Evolutionary conservation across 2,113 vertebrate species (phyloP).

Genomic region (Rutilus rutilus): DNA sequence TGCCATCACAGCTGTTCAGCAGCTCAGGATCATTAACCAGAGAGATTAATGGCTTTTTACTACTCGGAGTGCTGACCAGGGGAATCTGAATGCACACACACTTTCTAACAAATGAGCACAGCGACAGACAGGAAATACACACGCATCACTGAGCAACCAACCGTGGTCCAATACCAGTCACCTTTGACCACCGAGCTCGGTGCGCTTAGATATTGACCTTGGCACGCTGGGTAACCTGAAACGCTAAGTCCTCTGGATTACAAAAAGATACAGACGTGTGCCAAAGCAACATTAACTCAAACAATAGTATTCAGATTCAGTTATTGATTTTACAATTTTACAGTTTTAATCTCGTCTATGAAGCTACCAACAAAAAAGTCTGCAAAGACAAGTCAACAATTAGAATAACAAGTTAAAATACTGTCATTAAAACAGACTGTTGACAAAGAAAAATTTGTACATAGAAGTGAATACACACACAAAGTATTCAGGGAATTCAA

Average conservation of each 20-base stretch:
- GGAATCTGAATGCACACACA: slow-evolving; percentile 18
- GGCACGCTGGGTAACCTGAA: slow-evolving; percentile 1
- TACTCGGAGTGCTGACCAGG: slow-evolving; percentile 28
- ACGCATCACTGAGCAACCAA: slow-evolving; percentile 29
- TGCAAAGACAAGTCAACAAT: background rate
- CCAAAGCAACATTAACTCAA: background rate
- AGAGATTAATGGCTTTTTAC: slow-evolving; percentile 47
- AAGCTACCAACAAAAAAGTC: background rate
- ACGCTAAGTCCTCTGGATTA: slow-evolving; percentile 41
- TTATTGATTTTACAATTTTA: background rate
- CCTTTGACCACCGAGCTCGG: slow-evolving; percentile 27
- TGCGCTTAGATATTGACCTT: slow-evolving; percentile 23
- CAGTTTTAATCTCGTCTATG: background rate
- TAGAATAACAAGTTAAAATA: background rate
- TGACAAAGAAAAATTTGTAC: background rate
- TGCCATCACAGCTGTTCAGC: slow-evolving; percentile 24
- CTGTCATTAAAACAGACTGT: background rate
- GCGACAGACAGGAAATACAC: slow-evolving; percentile 18
- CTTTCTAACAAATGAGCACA: slow-evolving; percentile 16
- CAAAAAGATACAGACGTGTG: background rate
- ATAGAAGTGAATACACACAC: background rate
- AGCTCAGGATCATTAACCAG: slow-evolving; percentile 30
- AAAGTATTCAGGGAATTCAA: background rate
- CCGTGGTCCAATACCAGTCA: background rate
- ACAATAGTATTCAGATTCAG: background rate